Evolutionary conservation across 2,113 vertebrate species (phyloP).

Genomic region (Opisthocomus hoazin): DNA sequence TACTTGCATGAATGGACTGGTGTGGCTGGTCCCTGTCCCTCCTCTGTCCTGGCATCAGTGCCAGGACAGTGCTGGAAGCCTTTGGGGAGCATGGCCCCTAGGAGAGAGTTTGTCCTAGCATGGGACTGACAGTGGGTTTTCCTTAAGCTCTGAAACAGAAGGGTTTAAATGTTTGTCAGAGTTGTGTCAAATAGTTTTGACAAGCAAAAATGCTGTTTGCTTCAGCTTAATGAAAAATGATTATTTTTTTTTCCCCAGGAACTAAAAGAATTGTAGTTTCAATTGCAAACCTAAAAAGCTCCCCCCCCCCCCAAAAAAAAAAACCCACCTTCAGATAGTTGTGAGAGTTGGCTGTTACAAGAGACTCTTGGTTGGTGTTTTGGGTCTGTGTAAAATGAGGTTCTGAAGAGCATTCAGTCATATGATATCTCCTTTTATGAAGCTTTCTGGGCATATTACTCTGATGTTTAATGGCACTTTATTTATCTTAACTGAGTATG

Average conservation of each 20-base stretch:
- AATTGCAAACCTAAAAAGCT: background rate
- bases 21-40: background rate
- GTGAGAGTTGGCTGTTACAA: background rate
- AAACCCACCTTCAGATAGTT: background rate
- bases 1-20: background rate
- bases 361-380: background rate
- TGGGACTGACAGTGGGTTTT: background rate
- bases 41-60: background rate
- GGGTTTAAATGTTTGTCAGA: slow-evolving; percentile 38
- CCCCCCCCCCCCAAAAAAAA: background rate
- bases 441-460: slow-evolving; percentile 42
- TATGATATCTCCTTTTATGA: slow-evolving; percentile 32
- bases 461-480: slow-evolving; percentile 41
- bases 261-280: slow-evolving; percentile 11
- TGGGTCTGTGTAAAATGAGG: slow-evolving; percentile 11
- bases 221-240: slow-evolving; percentile 51
- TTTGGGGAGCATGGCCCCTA: fast-evolving
- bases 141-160: background rate
- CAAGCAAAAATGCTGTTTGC: slow-evolving; percentile 49
- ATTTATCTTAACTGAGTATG: slow-evolving; percentile 28
- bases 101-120: background rate
- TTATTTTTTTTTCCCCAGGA: too few relatives aligned
- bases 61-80: background rate
- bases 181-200: slow-evolving; percentile 43
- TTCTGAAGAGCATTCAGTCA: slow-evolving; percentile 39